Base-by-base conservation (phyloP, 2,888 invertebrate genomes). In the Brachylomia viminalis region DNA sequence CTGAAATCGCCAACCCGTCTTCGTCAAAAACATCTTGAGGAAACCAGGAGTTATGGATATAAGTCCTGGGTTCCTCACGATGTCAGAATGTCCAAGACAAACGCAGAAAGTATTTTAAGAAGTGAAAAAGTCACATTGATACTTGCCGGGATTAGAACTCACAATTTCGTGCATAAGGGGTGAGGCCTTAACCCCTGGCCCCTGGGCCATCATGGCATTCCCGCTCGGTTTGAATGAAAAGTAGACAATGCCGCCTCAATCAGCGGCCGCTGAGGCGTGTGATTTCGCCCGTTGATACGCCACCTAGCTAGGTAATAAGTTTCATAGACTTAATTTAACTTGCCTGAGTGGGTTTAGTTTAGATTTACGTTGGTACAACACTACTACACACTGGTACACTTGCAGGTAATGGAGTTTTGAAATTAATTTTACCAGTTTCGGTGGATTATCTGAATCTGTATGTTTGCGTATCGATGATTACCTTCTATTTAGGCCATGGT, bases 261-360 rank as follows among this genome's bases (percentile, higher is more conserved):
- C n/a, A 30, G 30, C 5, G 0, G 0, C 8, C 4, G 1, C 20
- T 1, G 20, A 11, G 5, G 1, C 45, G 6, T 45, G 8, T 13
- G 62, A 64, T 70, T 56, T 65, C 33, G n/a, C 17, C 61, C 77
- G 84, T 83, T 80, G 84, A 86, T 84, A 82, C 61, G 82, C 82
- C 88, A 90, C 73, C 79, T 71, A 78, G 66, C 65, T 38, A 17
- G 17, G 80, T 79, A 77, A 90, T 91, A 92, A 93, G 88, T 92
- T 92, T 90, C 91, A 87, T 87, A 85, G 90, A 91, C 91, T 92
- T 86, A 92, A 93, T 93, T 94, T 93, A 95, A 94, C 91, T 94
- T 93, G 92, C 91, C 92, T 91, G 89, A 80, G 75, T 85, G 90
- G 92, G 87, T 90, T 91, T 90, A 89, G 86, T 91, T 89, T 83